Base-by-base conservation (phyloP, 2,888 invertebrate species). In the Campoplex capitator region DNA sequence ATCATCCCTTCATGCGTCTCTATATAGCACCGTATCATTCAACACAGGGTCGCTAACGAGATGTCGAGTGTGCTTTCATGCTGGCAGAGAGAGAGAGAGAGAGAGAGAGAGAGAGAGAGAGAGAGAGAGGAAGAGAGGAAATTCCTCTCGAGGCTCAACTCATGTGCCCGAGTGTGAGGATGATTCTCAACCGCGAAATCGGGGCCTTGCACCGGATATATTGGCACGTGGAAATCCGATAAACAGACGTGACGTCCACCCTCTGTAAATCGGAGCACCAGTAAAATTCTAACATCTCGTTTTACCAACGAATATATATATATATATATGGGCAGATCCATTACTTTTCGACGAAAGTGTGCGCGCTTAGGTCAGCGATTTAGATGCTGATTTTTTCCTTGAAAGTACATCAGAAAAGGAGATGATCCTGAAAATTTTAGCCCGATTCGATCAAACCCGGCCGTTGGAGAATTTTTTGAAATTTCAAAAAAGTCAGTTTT, bases 141-240 rank as follows among this genome's bases (percentile, higher is more conserved):
- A 54, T 38, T 67, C 42, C 54, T 67, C 45, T 32, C 70, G 23
- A 62, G 32, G 67, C 38, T 67, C 71, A 67, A 73, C 51, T 78
- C 77, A 28, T 77, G 78, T 32, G 74, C 32, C 42, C n/a, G 45
- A 28, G 54, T 32, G 35, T 42, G 48, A 58, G 68, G 80, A 75
- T 75, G 54, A 84, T 68, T 86, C 70, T 58, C 56, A 84, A 62
- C 56, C 81, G 54, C 54, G 62, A 58, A 74, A 81, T 84, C 76
- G 73, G 48, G 54, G 70, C 48, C 62, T 77, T 80, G 56, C 77
- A 23, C 56, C 77, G 80, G 80, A 84, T 81, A 80, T 83, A 86
- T 84, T 70, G 80, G 73, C 77, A 77, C 67, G 86, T 68, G 80
- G 68, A 65, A 86, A 86, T 83, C 84, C 77, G 73, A 86, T 84